These are phyloP conservation scores for Tarsius wallacei DNA, from an alignment of 2,797 vertebrate genomes.

Conservation along the genomic window DNA sequence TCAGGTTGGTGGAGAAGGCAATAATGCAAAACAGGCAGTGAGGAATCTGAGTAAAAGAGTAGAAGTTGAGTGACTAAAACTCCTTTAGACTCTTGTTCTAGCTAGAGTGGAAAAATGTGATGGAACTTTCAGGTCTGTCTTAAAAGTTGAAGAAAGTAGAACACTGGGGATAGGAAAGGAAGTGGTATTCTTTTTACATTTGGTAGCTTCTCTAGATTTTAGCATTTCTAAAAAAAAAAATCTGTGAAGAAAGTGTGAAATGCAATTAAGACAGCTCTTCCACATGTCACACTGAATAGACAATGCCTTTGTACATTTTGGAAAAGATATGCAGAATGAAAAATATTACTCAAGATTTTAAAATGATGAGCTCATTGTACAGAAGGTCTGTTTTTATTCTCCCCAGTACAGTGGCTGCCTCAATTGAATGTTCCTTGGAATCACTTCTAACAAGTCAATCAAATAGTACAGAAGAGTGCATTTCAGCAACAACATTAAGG, in stretches of 20 bases:
- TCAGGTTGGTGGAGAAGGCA: not conserved
- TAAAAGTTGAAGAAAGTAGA: slow-evolving; percentile 55
- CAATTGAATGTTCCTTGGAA: not conserved
- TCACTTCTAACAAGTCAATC: slow-evolving; percentile 66
- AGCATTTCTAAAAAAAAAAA: slow-evolving; percentile 64
- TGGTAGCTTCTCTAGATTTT: slow-evolving; percentile 59
- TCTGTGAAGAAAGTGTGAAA: slow-evolving; percentile 65
- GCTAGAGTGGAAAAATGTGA: not conserved
- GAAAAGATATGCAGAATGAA: not conserved
- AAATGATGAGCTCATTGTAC: not conserved
- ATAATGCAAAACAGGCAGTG: no score
- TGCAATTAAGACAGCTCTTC: slow-evolving; percentile 52
- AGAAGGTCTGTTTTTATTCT: not conserved
- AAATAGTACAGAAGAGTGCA: not conserved
- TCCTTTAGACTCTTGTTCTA: not conserved
- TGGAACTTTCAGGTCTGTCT: not conserved
- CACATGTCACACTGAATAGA: slow-evolving; percentile 20
- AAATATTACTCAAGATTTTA: slow-evolving; percentile 33
- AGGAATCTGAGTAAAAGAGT: not conserved
- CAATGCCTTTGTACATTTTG: slow-evolving; percentile 42
- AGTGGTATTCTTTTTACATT: slow-evolving; percentile 6
- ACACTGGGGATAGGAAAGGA: not conserved
- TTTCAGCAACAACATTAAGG: slow-evolving; percentile 61
- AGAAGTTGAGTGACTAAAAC: not conserved
- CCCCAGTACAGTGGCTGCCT: not conserved